These are phyloP conservation scores for Uropsilus gracilis DNA, from an alignment of 2,113 vertebrate genomes.

Conservation along the genomic window DNA sequence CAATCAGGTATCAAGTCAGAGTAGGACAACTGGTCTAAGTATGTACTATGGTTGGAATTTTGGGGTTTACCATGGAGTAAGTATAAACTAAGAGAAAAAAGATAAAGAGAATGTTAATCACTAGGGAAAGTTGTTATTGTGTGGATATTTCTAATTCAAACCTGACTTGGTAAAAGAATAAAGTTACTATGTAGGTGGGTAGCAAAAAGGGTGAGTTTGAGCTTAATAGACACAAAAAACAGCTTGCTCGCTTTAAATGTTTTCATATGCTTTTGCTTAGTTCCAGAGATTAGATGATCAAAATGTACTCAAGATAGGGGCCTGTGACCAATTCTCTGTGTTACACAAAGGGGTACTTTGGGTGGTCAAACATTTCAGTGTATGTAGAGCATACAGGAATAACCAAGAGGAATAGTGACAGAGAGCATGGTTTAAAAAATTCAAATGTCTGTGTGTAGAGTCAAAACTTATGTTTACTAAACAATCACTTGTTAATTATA, in stretches of 20 bases:
- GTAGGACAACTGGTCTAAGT: not conserved
- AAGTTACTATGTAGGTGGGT: not conserved
- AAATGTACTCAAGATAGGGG: not conserved
- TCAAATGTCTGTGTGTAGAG: too few species aligned
- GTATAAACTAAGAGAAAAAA: not conserved
- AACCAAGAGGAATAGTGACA: too few species aligned
- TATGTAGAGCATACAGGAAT: not conserved
- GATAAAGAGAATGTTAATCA: not conserved
- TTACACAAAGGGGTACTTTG: not conserved
- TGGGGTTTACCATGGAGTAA: not conserved
- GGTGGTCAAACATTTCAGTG: not conserved
- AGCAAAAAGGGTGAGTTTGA: not conserved
- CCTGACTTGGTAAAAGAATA: too few species aligned
- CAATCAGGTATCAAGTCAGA: not conserved
- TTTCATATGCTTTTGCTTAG: not conserved
- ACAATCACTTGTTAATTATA: too few species aligned
- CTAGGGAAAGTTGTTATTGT: not conserved
- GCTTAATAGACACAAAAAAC: not conserved
- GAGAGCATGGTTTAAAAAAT: too few species aligned
- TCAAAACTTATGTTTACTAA: too few species aligned
- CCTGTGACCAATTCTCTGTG: not conserved
- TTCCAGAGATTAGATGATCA: not conserved
- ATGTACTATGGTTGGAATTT: not conserved
- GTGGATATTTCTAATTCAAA: not conserved
- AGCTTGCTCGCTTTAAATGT: not conserved